phyloP scores from a whole-genome alignment of 2,888 invertebrate species.

The Kuschelorhynchus macadamiae region DNA sequence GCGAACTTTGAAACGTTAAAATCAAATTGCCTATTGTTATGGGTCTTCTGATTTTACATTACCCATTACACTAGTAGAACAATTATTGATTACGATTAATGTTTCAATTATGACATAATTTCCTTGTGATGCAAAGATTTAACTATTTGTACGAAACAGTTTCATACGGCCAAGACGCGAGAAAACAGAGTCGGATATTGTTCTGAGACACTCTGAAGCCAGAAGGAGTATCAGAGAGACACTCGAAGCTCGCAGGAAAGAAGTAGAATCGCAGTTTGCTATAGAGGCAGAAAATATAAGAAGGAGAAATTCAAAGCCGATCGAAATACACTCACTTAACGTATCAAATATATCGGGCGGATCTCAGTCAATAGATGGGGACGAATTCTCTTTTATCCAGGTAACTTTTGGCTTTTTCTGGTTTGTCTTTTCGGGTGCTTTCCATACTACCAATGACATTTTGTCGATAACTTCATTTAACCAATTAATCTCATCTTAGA shows the following conservation, averaged over 20 bases:
- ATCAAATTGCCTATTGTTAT: too few species aligned
- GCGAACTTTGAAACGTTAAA: too few species aligned
- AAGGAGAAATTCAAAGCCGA: constrained; percentile 69
- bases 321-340: constrained; percentile 65
- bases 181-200: constrained; percentile 91
- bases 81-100: too few species aligned
- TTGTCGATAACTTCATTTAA: constrained; percentile 37
- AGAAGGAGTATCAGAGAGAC: constrained; percentile 70
- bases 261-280: constrained; percentile 68
- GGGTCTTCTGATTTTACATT: too few species aligned
- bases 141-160: constrained; percentile 59
- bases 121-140: neutral
- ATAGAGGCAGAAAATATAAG: constrained; percentile 67
- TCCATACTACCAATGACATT: constrained; percentile 21
- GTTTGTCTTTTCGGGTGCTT: constrained; percentile 55
- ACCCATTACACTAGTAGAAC: too few species aligned
- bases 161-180: constrained; percentile 82
- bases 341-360: constrained; percentile 59
- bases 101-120: neutral
- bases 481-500: constrained; percentile 26
- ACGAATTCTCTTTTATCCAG: constrained; percentile 68
- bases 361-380: constrained; percentile 63
- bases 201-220: constrained; percentile 76
- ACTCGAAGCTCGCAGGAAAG: constrained; percentile 69
- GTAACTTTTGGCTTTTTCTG: constrained; percentile 61